Percentiles rank a stretch among this genome's conserved stretches.
These are phyloP conservation scores for Vanessa atalanta DNA, from an alignment of 1,140 invertebrate genomes.

Conservation along the genomic window DNA sequence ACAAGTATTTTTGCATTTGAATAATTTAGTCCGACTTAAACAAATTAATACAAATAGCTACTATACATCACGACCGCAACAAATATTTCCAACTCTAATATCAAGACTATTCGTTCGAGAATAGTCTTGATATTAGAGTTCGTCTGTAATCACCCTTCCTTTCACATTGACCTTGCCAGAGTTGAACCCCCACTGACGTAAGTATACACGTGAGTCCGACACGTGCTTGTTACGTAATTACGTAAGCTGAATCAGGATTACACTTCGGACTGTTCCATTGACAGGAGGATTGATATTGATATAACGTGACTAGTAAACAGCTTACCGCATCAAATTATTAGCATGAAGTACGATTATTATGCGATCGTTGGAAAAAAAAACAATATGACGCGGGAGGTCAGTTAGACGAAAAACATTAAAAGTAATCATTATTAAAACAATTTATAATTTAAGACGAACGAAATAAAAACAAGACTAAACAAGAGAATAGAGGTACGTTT, in stretches of 20 bases:
- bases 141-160: neutral
- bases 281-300: constrained; percentile 11
- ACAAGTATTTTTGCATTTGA: too few relatives aligned
- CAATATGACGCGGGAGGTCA: too few relatives aligned
- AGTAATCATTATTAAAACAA: too few relatives aligned
- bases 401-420: too few relatives aligned
- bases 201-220: constrained; percentile 35
- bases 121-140: neutral
- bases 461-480: too few relatives aligned
- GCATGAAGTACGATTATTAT: neutral
- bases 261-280: constrained; percentile 23
- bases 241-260: constrained; percentile 23
- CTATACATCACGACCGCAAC: too few relatives aligned
- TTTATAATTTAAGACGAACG: too few relatives aligned
- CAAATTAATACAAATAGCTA: too few relatives aligned
- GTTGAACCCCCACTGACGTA: constrained; percentile 35
- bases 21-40: too few relatives aligned
- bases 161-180: constrained; percentile 28
- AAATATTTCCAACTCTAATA: too few relatives aligned
- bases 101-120: neutral
- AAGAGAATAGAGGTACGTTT: too few relatives aligned
- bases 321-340: neutral
- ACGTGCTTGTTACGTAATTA: constrained; percentile 31
- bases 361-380: too few relatives aligned
- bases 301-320: constrained; percentile 6